Conservation (phyloP, 1,140 invertebrate species). For the Galleria mellonella region DNA sequence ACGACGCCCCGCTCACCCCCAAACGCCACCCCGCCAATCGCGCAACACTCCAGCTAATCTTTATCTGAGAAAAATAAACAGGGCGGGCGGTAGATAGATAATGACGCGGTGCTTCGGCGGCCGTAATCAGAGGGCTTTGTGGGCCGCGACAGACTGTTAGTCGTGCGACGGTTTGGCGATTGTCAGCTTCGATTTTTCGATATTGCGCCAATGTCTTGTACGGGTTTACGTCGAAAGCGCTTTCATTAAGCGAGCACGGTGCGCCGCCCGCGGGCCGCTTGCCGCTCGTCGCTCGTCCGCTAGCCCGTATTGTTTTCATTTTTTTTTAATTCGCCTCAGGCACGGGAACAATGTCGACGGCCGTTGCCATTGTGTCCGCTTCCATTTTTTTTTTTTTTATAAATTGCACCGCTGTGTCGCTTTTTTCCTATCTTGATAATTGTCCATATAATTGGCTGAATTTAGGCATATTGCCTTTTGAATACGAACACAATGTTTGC, state of each 20-base stretch:
- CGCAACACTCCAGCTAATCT: constrained; percentile 61
- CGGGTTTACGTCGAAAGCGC: background rate
- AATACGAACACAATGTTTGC: constrained; percentile 7
- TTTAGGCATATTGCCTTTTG: constrained; percentile 43
- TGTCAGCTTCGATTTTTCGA: constrained; percentile 29
- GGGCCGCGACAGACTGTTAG: constrained; percentile 46
- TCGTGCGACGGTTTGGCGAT: constrained; percentile 38
- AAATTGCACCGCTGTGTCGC: constrained; percentile 29
- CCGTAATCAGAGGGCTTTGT: constrained; percentile 65
- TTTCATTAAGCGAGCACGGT: constrained; percentile 1
- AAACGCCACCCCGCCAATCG: constrained; percentile 60
- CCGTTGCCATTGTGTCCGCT: constrained; percentile 18
- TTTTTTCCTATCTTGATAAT: constrained; percentile 45
- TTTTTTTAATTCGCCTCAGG: constrained; percentile 30
- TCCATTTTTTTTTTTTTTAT: constrained; percentile 35
- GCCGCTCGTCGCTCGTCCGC: constrained; percentile 26
- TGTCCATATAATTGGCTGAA: constrained; percentile 60
- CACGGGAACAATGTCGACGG: constrained; percentile 27
- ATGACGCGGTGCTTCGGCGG: constrained; percentile 48
- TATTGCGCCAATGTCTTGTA: constrained; percentile 4
- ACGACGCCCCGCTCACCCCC: constrained; percentile 35
- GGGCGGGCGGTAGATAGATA: constrained; percentile 59
- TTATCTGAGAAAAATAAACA: constrained; percentile 71
- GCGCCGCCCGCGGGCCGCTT: background rate
- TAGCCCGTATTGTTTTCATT: constrained; percentile 34